Evolutionary conservation across 2,113 vertebrate species (phyloP).

Genomic region (Leucosticte australis): DNA sequence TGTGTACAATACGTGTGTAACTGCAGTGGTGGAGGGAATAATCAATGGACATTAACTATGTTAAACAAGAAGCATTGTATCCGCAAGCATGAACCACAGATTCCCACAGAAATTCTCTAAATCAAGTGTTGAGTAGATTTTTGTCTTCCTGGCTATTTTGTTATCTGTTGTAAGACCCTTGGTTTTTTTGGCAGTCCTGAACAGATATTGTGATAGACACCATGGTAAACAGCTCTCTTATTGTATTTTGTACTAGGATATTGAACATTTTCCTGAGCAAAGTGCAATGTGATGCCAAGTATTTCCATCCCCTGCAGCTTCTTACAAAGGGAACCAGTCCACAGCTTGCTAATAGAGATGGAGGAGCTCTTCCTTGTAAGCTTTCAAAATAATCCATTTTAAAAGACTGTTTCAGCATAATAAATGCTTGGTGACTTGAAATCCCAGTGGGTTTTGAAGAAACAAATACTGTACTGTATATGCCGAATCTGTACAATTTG

Average conservation of each 20-base stretch:
- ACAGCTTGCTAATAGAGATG: conserved; percentile 60
- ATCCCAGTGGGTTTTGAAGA: conserved; percentile 48
- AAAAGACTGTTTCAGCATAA: conserved; percentile 69
- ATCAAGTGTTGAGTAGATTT: conserved; percentile 53
- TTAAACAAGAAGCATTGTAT: conserved; percentile 54
- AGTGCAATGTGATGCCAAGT: conserved; percentile 72
- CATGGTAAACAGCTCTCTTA: conserved; percentile 61
- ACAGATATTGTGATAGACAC: conserved; percentile 65
- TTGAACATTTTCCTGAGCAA: conserved; percentile 75
- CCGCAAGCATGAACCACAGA: conserved; percentile 48
- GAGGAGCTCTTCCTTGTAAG: conserved; percentile 66
- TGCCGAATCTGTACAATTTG: conserved; percentile 25
- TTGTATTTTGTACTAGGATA: conserved; percentile 68
- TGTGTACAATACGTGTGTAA: background rate
- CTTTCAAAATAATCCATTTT: conserved; percentile 56
- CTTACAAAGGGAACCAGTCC: conserved; percentile 70
- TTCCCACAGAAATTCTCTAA: conserved; percentile 72
- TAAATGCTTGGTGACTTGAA: conserved; percentile 66
- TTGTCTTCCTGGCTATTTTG: conserved; percentile 68
- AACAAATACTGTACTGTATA: conserved; percentile 50
- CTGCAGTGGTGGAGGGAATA: conserved; percentile 5
- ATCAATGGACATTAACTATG: conserved; percentile 45
- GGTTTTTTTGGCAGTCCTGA: conserved; percentile 65
- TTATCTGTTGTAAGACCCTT: conserved; percentile 59
- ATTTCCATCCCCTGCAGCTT: conserved; percentile 74